Evolutionary conservation across 1,140 invertebrate genomes (phyloP).

Genomic region (Drosophila nannoptera): DNA sequence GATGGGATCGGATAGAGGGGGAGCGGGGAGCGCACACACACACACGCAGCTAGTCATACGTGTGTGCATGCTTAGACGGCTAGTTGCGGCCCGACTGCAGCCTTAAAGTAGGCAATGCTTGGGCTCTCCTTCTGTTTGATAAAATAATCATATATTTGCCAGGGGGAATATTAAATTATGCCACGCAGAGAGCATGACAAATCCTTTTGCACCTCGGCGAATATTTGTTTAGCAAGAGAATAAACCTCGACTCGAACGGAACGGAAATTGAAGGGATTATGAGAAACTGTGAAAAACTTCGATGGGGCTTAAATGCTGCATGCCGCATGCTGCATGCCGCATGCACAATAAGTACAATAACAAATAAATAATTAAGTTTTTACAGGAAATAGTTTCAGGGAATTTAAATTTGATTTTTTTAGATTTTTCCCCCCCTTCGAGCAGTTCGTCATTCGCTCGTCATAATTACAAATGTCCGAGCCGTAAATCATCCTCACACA

Average conservation of each 20-base stretch:
- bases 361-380: no score
- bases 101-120: slow-evolving; percentile 17
- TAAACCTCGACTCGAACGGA: neutral
- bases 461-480: slow-evolving; percentile 30
- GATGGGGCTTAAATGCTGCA: no score
- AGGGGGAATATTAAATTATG: slow-evolving; percentile 1
- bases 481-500: slow-evolving; percentile 5
- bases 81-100: slow-evolving; percentile 30
- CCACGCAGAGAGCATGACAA: neutral
- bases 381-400: no score
- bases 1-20: slow-evolving; percentile 14
- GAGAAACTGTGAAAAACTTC: no score
- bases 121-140: neutral
- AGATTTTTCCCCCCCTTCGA: no score
- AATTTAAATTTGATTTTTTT: no score
- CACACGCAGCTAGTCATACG: neutral
- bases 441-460: neutral
- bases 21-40: neutral
- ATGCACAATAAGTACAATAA: no score
- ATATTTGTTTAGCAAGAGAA: neutral
- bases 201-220: neutral
- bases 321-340: no score
- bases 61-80: slow-evolving; percentile 34
- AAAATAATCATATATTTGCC: slow-evolving; percentile 8
- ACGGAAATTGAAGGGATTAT: no score